A percentile compares a stretch with the other conserved stretches of the same genome.
phyloP scores from a whole-genome alignment of 2,888 invertebrate genomes.

The Acleris laterana region DNA sequence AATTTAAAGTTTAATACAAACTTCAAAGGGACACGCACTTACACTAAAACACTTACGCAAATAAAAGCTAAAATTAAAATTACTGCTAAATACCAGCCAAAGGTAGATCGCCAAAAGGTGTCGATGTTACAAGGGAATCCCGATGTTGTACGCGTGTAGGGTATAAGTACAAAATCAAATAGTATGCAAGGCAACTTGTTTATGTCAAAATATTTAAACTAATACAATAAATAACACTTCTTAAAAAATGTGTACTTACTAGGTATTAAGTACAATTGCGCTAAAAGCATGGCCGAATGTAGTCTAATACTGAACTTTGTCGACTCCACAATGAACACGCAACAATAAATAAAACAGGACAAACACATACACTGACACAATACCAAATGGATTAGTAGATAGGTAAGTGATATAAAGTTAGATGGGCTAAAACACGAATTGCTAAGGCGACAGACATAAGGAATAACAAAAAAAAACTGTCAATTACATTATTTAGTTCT shows the following conservation, averaged over 20 bases:
- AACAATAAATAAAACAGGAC: slow-evolving; percentile 3
- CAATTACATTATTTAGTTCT: too few species aligned
- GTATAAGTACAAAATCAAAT: slow-evolving; percentile 11
- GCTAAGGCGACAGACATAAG: too few species aligned
- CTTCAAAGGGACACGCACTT: too few species aligned
- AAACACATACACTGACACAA: neutral
- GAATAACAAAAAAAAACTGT: too few species aligned
- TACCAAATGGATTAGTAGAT: neutral
- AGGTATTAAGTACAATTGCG: slow-evolving; percentile 37
- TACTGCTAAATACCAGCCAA: too few species aligned
- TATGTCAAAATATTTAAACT: slow-evolving; percentile 23
- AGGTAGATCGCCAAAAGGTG: too few species aligned
- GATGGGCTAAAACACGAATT: neutral
- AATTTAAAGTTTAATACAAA: too few species aligned
- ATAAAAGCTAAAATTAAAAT: too few species aligned
- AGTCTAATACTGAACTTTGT: slow-evolving; percentile 53
- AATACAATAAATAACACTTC: slow-evolving; percentile 38
- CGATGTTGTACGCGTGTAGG: neutral
- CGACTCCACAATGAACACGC: slow-evolving; percentile 3
- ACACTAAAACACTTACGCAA: too few species aligned
- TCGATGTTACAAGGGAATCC: too few species aligned
- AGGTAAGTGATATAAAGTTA: neutral
- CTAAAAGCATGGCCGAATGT: slow-evolving; percentile 47
- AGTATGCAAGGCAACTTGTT: slow-evolving; percentile 14
- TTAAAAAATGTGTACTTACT: slow-evolving; percentile 19